Base-by-base conservation (phyloP, 2,888 invertebrate genomes). In the Xestia c-nigrum region DNA sequence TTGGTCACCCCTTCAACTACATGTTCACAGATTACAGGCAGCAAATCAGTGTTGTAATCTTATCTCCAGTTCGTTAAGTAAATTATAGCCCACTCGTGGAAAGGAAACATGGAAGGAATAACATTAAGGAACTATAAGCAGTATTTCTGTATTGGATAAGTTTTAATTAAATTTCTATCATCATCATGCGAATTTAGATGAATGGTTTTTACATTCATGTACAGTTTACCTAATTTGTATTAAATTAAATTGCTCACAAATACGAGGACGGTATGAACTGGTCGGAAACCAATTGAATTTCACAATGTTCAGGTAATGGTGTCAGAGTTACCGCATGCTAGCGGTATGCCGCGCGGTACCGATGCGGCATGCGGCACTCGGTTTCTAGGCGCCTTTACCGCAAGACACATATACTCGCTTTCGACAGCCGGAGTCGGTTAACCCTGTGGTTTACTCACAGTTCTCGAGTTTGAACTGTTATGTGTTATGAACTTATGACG, bases 381-480 rank as follows among this genome's bases (percentile, higher is more conserved):
- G 78, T 84, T 85, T 89, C 83, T 87, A 84, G 85, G 86, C 86
- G 82, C 31, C 80, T 61, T 63, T 83, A 89, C 89, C 89, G 85
- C 89, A 88, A 85, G 83, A 79, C 85, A 85, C 76, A 85, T 74
- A 87, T 86, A 85, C 81, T 88, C 85, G 67, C 89, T 89, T 87
- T 89, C 83, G 70, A 80, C 87, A 74, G 76, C 65, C 61, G 47
- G 70, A 73, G 78, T 86, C 84, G 80, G 85, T 61, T 84, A 79
- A 83, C 71, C 78, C 67, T 83, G 85, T 46, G 88, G 89, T 89
- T 71, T 81, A 74, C 77, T 65, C 81, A 76, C 73, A 74, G 78
- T 80, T 76, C 69, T 76, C 66, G 47, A 71, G 67, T 77, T 69
- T 24, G 64, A 46, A 76, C 78, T 78, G 75, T 78, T 78, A 72